Evolutionary conservation across 2,888 invertebrate species (phyloP).

Genomic region (Limnephilus auricula): DNA sequence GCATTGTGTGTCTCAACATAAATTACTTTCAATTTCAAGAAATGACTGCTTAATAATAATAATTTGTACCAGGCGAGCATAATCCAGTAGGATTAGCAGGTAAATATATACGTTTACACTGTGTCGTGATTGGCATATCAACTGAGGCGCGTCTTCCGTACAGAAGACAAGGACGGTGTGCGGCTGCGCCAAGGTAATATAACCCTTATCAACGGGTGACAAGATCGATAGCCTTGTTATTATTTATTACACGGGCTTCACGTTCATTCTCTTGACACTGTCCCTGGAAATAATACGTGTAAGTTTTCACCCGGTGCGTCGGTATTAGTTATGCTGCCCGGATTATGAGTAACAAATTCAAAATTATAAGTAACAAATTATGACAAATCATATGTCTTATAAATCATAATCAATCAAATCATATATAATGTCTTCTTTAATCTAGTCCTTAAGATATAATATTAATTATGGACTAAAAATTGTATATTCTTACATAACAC

Average conservation of each 20-base stretch:
- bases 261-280: constrained; percentile 51
- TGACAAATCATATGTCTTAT: too few species aligned
- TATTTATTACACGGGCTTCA: constrained; percentile 56
- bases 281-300: constrained; percentile 39
- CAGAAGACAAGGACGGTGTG: constrained; percentile 39
- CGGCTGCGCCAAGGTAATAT: constrained; percentile 53
- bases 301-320: constrained; percentile 36
- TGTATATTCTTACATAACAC: too few species aligned
- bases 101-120: constrained; percentile 38
- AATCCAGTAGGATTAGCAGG: constrained; percentile 45
- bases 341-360: constrained; percentile 35
- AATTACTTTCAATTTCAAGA: not conserved
- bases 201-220: constrained; percentile 56
- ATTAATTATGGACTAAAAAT: too few species aligned
- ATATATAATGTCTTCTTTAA: too few species aligned
- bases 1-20: too few species aligned
- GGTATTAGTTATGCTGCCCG: constrained; percentile 20
- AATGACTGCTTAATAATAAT: not conserved
- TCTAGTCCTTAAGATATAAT: too few species aligned
- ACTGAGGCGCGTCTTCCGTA: constrained; percentile 40
- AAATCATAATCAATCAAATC: too few species aligned
- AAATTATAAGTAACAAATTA: too few species aligned
- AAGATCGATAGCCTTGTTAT: constrained; percentile 61
- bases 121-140: constrained; percentile 53
- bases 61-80: constrained; percentile 47